These are phyloP conservation scores for Lordiphosa collinella DNA, from an alignment of 1,140 invertebrate species.

Conservation along the genomic window DNA sequence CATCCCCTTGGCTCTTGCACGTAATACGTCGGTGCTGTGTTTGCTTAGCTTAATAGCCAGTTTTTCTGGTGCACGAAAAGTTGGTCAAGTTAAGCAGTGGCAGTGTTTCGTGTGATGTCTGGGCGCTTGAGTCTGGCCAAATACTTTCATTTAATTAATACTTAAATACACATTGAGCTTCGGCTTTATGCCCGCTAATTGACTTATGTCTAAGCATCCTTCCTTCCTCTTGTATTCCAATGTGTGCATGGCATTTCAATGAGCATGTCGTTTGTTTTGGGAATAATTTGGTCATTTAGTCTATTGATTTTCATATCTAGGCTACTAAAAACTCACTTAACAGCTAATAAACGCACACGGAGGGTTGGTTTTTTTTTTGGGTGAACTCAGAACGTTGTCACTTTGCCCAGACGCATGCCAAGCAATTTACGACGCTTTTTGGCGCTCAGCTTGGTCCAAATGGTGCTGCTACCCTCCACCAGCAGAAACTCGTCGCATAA, in stretches of 20 bases:
- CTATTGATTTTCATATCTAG: constrained; percentile 62
- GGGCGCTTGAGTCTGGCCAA: constrained; percentile 6
- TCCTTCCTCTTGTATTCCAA: constrained; percentile 9
- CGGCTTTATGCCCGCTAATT: constrained; percentile 55
- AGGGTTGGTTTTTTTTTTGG: background rate
- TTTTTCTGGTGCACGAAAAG: constrained; percentile 68
- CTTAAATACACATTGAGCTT: constrained; percentile 75
- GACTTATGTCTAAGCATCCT: constrained; percentile 48
- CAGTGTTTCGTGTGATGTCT: background rate
- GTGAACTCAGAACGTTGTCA: constrained; percentile 82
- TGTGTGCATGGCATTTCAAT: constrained; percentile 65
- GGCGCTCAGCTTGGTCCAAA: constrained; percentile 84
- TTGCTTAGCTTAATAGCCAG: constrained; percentile 73
- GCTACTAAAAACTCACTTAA: constrained; percentile 59
- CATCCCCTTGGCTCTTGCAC: background rate
- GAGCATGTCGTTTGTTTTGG: constrained; percentile 60
- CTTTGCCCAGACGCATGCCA: constrained; percentile 84
- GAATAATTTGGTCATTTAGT: constrained; percentile 71
- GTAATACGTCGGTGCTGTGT: background rate
- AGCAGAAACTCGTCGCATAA: constrained; percentile 81
- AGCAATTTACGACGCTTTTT: constrained; percentile 84
- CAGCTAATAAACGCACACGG: constrained; percentile 74
- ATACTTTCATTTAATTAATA: constrained; percentile 66
- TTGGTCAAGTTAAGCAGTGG: constrained; percentile 61
- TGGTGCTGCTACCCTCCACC: constrained; percentile 81